Percentiles rank a stretch among this genome's conserved stretches.
Conservation (phyloP, 2,113 vertebrate species). For the Nasalis larvatus region DNA sequence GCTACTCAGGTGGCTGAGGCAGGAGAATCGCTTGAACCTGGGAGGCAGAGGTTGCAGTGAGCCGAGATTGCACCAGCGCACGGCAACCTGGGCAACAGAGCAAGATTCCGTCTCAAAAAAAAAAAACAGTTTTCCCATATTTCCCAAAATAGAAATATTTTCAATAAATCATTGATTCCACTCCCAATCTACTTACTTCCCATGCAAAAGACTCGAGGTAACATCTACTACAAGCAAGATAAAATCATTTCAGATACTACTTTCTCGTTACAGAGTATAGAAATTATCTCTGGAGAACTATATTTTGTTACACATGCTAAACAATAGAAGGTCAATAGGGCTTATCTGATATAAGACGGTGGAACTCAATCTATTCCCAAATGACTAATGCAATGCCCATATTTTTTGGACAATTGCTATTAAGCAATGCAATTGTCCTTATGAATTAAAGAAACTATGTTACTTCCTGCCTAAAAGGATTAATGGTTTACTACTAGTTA, state of each 20-base stretch:
- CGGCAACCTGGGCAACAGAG: too few relatives aligned
- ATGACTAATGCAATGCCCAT: neutral
- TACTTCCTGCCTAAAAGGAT: conserved; percentile 65
- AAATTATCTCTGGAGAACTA: neutral
- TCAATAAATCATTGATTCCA: neutral
- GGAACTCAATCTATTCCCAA: neutral
- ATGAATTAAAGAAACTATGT: conserved; percentile 68
- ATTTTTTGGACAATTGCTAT: conserved; percentile 42
- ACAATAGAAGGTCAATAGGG: neutral
- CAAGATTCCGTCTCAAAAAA: too few relatives aligned
- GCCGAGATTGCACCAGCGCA: too few relatives aligned
- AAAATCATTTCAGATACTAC: conserved; percentile 11
- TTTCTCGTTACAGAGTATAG: neutral
- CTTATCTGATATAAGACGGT: neutral
- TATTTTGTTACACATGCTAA: conserved; percentile 14
- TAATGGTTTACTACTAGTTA: conserved; percentile 83
- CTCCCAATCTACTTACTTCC: neutral
- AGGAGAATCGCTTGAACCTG: too few relatives aligned
- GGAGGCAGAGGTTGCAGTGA: too few relatives aligned
- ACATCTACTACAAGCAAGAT: neutral
- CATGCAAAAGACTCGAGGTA: neutral
- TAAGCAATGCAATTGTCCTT: conserved; percentile 57
- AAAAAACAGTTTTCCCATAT: too few relatives aligned
- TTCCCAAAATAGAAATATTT: conserved; percentile 10
- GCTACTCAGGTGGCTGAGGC: too few relatives aligned